These are phyloP conservation scores for Pseudomyrmex concolor DNA, from an alignment of 1,140 invertebrate genomes.

Conservation along the genomic window DNA sequence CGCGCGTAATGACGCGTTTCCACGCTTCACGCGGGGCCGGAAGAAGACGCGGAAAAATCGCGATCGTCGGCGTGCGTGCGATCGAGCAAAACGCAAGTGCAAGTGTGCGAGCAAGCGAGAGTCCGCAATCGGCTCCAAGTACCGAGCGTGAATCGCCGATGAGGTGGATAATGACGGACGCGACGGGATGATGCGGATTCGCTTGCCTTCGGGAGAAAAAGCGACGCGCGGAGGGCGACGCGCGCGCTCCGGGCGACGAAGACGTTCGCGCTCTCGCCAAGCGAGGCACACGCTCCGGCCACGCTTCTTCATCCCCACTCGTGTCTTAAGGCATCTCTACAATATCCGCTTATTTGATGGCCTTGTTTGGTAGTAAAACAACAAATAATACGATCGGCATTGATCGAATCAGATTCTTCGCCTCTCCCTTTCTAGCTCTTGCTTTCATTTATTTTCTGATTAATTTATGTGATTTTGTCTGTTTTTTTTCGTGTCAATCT, in stretches of 20 bases:
- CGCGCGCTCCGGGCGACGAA: slow-evolving; percentile 77
- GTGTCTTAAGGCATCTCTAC: slow-evolving; percentile 60
- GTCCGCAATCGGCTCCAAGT: slow-evolving; percentile 20
- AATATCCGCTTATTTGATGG: slow-evolving; percentile 26
- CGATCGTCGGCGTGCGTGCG: not conserved
- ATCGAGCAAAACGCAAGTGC: not conserved
- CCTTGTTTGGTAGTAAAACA: slow-evolving; percentile 42
- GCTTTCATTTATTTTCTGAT: not conserved
- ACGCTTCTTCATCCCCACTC: slow-evolving; percentile 79
- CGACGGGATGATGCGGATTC: slow-evolving; percentile 18
- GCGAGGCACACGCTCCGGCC: slow-evolving; percentile 80
- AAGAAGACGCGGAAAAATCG: slow-evolving; percentile 26
- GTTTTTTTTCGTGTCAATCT: not conserved
- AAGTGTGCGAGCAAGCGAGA: not conserved
- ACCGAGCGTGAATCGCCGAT: slow-evolving; percentile 51
- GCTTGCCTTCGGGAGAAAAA: slow-evolving; percentile 22
- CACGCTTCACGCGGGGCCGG: not conserved
- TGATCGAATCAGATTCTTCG: not conserved
- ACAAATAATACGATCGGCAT: slow-evolving; percentile 10
- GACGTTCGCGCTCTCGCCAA: slow-evolving; percentile 74
- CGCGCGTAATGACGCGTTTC: slow-evolving; percentile 48
- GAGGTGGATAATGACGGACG: slow-evolving; percentile 61
- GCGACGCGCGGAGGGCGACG: slow-evolving; percentile 28
- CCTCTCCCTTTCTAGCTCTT: not conserved
- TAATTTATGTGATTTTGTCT: not conserved